Base-by-base conservation (phyloP, 2,888 invertebrate species). In the Drosophila yooni region DNA sequence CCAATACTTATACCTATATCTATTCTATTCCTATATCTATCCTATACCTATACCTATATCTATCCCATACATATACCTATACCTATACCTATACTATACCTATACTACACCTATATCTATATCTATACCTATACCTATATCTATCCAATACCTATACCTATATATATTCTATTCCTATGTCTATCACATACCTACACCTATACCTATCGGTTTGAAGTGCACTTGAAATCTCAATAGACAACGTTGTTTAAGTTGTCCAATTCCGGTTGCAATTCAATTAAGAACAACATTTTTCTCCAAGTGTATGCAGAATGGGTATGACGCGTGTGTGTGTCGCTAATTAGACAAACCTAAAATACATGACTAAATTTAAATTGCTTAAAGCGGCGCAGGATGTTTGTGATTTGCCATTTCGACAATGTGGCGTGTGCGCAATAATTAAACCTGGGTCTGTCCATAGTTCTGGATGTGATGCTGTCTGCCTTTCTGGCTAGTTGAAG, bases 361-460 rank as follows among this genome's bases (percentile, higher is more conserved):
- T 69, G 70, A 29, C 34, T 33, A 58, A 58, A 79, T 38, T 75
- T 79, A 33, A 70, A 70, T 62, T 79, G 76, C 75, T 72, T 68
- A 64, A 72, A 82, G 72, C 70, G 43, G 63, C 69, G 79, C 89
- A 87, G 87, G 87, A 87, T 87, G 87, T 87, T 81, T 88, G 58
- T 82, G 79, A 87, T 87, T 87, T 88, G 81, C 29, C 21, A 21
- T 31, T 56, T 63, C 31, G 34, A 65, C 65, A 74, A 62, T 59
- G 69, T 56, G 80, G 58, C 73, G 73, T 74, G 79, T 87, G 89
- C 62, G 84, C 82, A 81, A 88, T 74, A 85, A 85, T 85, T 85
- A 85, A 85, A 88, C 71, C 70, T 77, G 66, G 33, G 63, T 58
- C 65, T 43, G 68, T 54, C 31, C 40, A 31, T 46, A 65, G 57